These are phyloP conservation scores for Taxidea taxus DNA, from an alignment of 2,113 vertebrate genomes.

Conservation along the genomic window DNA sequence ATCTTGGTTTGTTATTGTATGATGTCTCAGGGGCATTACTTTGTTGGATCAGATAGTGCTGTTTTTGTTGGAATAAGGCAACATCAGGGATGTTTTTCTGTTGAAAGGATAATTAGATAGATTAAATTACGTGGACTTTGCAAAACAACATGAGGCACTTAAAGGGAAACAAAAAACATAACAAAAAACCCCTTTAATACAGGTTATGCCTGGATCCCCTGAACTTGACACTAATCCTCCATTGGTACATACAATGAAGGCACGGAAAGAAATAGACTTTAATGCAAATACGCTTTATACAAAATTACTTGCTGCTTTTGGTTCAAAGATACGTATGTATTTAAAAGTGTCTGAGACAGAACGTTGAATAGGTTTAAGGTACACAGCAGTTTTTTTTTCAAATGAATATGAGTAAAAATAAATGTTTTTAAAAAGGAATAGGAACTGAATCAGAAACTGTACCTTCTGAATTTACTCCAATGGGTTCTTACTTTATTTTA, in stretches of 20 bases:
- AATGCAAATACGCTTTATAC: neutral
- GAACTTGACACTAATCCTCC: neutral
- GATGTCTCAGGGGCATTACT: constrained; percentile 14
- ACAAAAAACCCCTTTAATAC: neutral
- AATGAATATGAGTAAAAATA: constrained; percentile 31
- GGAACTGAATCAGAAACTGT: neutral
- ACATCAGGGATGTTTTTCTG: constrained; percentile 8
- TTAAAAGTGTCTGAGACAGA: neutral
- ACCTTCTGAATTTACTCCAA: neutral
- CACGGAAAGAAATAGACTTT: neutral
- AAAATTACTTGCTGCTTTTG: neutral
- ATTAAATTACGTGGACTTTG: constrained; percentile 49
- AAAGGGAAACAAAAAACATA: neutral
- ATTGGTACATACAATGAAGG: neutral
- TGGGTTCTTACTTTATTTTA: neutral
- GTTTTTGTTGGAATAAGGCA: constrained; percentile 39
- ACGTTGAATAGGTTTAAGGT: neutral
- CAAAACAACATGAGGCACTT: constrained; percentile 31
- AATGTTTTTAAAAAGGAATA: neutral
- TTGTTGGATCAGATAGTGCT: neutral
- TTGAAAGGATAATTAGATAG: constrained; percentile 46
- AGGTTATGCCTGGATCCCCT: neutral
- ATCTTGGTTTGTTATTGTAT: neutral
- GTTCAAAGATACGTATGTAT: neutral
- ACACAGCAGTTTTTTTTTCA: neutral